phyloP scores from a whole-genome alignment of 2,888 invertebrate genomes.

The Hyppa rectilinea region DNA sequence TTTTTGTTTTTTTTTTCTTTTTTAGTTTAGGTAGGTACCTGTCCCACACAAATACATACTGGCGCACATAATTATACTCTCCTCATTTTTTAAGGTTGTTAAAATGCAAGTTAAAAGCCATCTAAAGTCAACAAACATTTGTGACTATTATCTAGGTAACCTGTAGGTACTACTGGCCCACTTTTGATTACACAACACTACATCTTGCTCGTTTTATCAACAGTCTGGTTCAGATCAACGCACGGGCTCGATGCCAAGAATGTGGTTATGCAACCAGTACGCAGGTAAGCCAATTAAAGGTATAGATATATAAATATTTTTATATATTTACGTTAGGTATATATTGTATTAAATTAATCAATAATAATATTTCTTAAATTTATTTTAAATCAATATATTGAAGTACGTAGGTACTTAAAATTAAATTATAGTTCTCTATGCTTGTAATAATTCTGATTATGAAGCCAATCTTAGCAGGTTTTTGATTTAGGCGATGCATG shows the following conservation, averaged over 20 bases:
- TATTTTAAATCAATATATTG: too few species aligned
- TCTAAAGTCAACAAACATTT: background rate
- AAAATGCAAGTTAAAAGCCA: background rate
- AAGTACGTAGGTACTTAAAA: too few species aligned
- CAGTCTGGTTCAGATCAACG: conserved; percentile 48
- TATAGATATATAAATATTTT: too few species aligned
- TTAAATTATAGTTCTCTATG: background rate
- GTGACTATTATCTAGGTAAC: too few species aligned
- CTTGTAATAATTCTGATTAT: background rate
- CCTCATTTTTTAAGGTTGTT: too few species aligned
- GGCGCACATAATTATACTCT: too few species aligned
- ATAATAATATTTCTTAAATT: too few species aligned
- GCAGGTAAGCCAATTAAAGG: conserved; percentile 15
- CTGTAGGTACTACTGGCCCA: conserved; percentile 12
- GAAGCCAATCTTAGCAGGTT: background rate
- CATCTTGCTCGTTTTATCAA: conserved; percentile 30
- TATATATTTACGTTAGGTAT: too few species aligned
- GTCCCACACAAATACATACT: too few species aligned
- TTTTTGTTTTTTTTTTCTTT: too few species aligned
- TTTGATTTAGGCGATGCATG: background rate
- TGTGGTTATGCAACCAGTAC: conserved; percentile 38
- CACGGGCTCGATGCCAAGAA: conserved; percentile 47
- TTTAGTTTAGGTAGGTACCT: too few species aligned
- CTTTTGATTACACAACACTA: conserved; percentile 38
- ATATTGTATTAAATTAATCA: too few species aligned